A percentile compares a stretch with the other conserved stretches of the same genome.
Evolutionary conservation across 2,113 vertebrate species (phyloP).

Genomic region (Nipponia nippon): DNA sequence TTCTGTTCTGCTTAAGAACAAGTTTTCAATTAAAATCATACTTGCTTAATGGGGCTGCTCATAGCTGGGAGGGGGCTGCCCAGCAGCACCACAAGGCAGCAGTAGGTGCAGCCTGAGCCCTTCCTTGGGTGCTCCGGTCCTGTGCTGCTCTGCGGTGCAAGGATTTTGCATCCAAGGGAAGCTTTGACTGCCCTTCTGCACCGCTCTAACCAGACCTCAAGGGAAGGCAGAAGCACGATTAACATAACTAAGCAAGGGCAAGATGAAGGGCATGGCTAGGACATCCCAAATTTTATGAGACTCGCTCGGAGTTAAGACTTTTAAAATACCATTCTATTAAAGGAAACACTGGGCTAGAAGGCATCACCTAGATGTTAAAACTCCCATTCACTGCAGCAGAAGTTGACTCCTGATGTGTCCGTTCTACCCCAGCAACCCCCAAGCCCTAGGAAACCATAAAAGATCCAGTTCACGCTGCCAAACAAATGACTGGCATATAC

Average conservation of each 20-base stretch:
- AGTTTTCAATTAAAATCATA: neutral
- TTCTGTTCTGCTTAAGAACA: neutral
- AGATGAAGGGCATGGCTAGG: neutral
- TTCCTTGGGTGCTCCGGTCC: neutral
- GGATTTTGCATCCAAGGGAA: neutral
- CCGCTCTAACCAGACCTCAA: neutral
- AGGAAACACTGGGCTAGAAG: neutral
- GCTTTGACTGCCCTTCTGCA: neutral
- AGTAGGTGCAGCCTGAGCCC: neutral
- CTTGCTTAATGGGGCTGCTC: neutral
- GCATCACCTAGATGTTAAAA: neutral
- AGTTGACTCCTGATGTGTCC: neutral
- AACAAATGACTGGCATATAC: neutral
- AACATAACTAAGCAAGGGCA: neutral
- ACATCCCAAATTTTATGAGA: neutral
- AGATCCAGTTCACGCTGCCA: neutral
- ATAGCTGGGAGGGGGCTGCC: neutral
- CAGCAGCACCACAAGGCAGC: neutral
- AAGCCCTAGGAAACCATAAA: neutral
- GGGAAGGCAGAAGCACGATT: neutral
- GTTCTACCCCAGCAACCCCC: neutral
- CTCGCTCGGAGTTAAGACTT: neutral
- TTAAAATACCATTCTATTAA: neutral
- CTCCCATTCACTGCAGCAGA: neutral
- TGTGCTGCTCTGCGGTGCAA: neutral